These are phyloP conservation scores for Mus spretus DNA, from an alignment of 2,797 vertebrate genomes.

Conservation along the genomic window DNA sequence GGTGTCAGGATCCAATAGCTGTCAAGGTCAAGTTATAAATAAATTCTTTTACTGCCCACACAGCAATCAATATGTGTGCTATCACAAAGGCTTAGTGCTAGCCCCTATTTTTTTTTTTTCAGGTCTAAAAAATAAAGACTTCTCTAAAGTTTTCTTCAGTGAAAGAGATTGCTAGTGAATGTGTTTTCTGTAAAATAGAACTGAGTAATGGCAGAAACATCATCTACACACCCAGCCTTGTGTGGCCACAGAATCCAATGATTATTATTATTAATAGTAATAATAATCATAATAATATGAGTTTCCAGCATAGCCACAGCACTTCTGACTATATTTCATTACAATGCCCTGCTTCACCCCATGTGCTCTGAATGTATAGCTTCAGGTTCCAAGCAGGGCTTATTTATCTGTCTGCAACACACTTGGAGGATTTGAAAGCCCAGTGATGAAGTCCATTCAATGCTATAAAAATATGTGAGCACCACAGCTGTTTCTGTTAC, in stretches of 20 bases:
- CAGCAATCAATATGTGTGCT: slow-evolving; percentile 12
- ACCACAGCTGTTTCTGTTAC: slow-evolving; percentile 68
- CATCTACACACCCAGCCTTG: slow-evolving; percentile 68
- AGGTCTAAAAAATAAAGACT: slow-evolving; percentile 51
- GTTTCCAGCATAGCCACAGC: background rate
- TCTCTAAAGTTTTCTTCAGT: slow-evolving; percentile 67
- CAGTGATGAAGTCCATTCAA: slow-evolving; percentile 70
- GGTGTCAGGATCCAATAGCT: slow-evolving; percentile 50
- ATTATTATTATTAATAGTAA: slow-evolving; percentile 51
- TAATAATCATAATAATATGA: slow-evolving; percentile 73
- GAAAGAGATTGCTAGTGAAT: slow-evolving; percentile 9
- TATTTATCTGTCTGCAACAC: slow-evolving; percentile 66
- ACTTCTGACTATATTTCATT: slow-evolving; percentile 80
- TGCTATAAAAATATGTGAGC: slow-evolving; percentile 63
- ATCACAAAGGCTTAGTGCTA: slow-evolving; percentile 41
- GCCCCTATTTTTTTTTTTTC: background rate
- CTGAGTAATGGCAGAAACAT: slow-evolving; percentile 59
- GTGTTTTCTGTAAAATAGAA: slow-evolving; percentile 63
- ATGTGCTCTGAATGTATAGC: slow-evolving; percentile 63
- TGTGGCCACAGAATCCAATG: slow-evolving; percentile 50
- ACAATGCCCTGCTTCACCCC: slow-evolving; percentile 73
- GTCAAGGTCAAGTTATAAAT: slow-evolving; percentile 79
- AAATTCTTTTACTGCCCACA: slow-evolving; percentile 74
- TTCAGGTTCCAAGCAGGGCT: slow-evolving; percentile 77
- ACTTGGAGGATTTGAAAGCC: slow-evolving; percentile 73